Evolutionary conservation across 2,888 invertebrate species (phyloP).

Genomic region (Noctua comes): DNA sequence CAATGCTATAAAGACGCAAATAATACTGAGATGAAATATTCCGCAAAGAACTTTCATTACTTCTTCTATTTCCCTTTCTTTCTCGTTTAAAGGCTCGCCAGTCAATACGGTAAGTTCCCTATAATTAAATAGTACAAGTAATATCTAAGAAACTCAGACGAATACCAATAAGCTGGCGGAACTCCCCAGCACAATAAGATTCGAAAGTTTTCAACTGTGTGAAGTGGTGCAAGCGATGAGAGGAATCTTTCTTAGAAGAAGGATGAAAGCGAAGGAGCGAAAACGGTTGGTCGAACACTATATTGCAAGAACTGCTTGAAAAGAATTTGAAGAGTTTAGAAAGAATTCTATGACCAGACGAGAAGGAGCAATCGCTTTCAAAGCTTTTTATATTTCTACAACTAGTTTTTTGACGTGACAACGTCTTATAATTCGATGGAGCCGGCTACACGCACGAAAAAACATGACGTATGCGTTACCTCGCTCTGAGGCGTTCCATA

Average conservation of each 20-base stretch:
- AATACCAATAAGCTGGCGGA: slow-evolving; percentile 73
- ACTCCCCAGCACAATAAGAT: slow-evolving; percentile 73
- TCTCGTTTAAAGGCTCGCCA: slow-evolving; percentile 11
- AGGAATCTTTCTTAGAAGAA: neutral
- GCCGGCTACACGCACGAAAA: no score
- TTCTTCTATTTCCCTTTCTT: neutral
- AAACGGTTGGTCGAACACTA: neutral
- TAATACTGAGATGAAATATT: neutral
- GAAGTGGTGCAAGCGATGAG: slow-evolving; percentile 52
- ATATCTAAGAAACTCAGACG: slow-evolving; percentile 62
- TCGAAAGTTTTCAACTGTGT: slow-evolving; percentile 70
- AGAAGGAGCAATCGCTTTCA: neutral
- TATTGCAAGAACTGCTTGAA: neutral
- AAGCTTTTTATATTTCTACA: no score
- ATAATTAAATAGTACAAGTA: slow-evolving; percentile 63
- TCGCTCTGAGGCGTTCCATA: no score
- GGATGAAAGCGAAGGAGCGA: rapidly evolving
- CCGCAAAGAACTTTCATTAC: slow-evolving; percentile 2
- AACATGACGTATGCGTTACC: no score
- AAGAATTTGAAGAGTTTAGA: neutral
- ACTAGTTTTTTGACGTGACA: no score
- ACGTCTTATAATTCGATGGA: no score
- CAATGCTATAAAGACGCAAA: neutral
- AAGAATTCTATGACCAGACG: neutral
- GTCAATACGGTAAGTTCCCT: slow-evolving; percentile 45